Conservation (phyloP, 2,113 vertebrate species). For the Microcebus murinus region DNA sequence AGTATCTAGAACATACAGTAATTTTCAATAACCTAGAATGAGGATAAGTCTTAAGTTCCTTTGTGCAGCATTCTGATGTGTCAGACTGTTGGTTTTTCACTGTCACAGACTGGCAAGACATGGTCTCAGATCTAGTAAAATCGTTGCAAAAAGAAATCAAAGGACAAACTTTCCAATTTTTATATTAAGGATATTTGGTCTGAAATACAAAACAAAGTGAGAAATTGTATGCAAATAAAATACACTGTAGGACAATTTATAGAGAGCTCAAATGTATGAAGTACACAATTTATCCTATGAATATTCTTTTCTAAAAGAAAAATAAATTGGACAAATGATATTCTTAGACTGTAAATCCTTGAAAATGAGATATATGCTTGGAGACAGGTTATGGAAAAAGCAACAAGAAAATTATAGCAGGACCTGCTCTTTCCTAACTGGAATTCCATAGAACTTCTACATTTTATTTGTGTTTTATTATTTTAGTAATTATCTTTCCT, state of each 20-base stretch:
- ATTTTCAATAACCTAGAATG: neutral
- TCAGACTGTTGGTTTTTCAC: conserved; percentile 77
- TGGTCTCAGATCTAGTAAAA: conserved; percentile 68
- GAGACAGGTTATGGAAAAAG: conserved; percentile 65
- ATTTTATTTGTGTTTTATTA: conserved; percentile 67
- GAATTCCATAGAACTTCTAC: conserved; percentile 74
- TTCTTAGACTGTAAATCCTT: conserved; percentile 66
- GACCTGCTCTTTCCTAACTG: conserved; percentile 75
- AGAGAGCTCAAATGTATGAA: conserved; percentile 56
- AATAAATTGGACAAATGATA: conserved; percentile 70
- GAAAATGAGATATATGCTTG: conserved; percentile 71
- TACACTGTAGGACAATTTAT: conserved; percentile 62
- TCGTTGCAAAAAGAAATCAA: conserved; percentile 79
- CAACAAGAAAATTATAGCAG: conserved; percentile 66
- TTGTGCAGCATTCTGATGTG: conserved; percentile 75
- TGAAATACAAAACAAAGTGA: conserved; percentile 70
- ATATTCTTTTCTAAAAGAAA: conserved; percentile 74
- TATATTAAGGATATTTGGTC: conserved; percentile 73
- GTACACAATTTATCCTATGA: conserved; percentile 73
- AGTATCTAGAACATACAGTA: neutral
- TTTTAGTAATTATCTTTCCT: conserved; percentile 75
- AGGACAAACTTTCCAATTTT: conserved; percentile 55
- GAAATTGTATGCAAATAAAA: conserved; percentile 56
- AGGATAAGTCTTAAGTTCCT: conserved; percentile 79
- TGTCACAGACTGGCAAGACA: conserved; percentile 74